These are phyloP conservation scores for Diploptera punctata DNA, from an alignment of 2,888 invertebrate genomes.

Conservation along the genomic window DNA sequence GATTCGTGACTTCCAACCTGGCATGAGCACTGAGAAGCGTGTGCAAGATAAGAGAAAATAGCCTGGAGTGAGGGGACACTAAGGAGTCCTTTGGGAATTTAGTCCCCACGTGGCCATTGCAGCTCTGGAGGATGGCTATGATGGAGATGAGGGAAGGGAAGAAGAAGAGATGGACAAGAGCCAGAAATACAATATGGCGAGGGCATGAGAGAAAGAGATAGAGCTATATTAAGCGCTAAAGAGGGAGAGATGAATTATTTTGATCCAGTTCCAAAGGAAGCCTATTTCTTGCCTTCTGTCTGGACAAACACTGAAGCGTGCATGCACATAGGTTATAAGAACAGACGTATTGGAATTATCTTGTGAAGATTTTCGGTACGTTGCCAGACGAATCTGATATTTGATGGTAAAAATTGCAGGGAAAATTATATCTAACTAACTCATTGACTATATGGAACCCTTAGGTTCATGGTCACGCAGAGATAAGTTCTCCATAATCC, in stretches of 20 bases:
- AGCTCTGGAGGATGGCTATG: background rate
- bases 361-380: no score
- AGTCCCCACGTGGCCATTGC: background rate
- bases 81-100: background rate
- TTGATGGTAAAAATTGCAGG: no score
- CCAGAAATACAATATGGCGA: constrained; percentile 25
- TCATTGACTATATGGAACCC: no score
- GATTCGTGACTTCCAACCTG: background rate
- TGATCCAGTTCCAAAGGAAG: constrained; percentile 16
- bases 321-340: background rate
- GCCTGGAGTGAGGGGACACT: background rate
- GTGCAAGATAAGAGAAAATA: background rate
- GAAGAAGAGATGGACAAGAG: background rate
- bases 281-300: background rate
- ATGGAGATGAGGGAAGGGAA: background rate
- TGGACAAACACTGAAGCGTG: background rate
- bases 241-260: constrained; percentile 21
- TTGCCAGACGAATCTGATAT: no score
- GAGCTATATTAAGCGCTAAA: background rate
- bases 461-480: no score
- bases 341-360: no score
- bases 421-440: no score
- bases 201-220: background rate
- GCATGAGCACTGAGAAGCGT: background rate
- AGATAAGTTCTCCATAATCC: no score